Evolutionary conservation across 2,113 vertebrate species (phyloP), one percentile per base, ranked within the genome.

Genomic region (Plotosus lineatus): DNA sequence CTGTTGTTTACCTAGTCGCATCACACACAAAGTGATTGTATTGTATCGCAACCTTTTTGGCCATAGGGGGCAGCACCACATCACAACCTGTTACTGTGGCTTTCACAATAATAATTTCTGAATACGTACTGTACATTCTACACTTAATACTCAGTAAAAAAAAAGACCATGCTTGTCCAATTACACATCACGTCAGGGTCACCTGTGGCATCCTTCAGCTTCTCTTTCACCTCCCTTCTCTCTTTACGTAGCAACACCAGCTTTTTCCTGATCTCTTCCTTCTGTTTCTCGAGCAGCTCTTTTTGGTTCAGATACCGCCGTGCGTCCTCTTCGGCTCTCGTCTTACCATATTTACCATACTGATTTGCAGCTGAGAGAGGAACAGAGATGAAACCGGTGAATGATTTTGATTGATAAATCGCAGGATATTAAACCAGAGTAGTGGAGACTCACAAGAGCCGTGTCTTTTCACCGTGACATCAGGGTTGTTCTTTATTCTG

Each of bases 271-370:
- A 99, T 96, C 0, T 84, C 89, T 6, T 96, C 94, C 68, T 97
- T 98, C 88, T 97, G 94, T 80, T 93, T 96, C 89, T 98, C 97
- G 85, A 99, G 90, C 84, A 94, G 95, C 87, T 98, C 97, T 78
- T 98, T 97, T 86, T 99, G 94, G 0, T 87, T 90, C 82, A 97
- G 90, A 90, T 96, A 99, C 0, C 91, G 89, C 48, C 94, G 91
- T 77, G 98, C 97, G 0, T 99, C 98, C 85, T 99, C 97, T 88
- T 99, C 96, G 0, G 98, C 98, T 48, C 98, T 92, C 12, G 94
- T 98, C 92, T 99, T 99, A 63, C 98, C 98, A 1, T 99, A 99
- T 82, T 94, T 95, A 6, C 73, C 91, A 55, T 96, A 98, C 72
- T 97, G 96, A 88, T 96, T 97, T 80, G 95, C 95, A 87, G 94